Evolutionary conservation across 2,113 vertebrate species (phyloP), one percentile per base, ranked within the genome.

Genomic region (Scomber japonicus): DNA sequence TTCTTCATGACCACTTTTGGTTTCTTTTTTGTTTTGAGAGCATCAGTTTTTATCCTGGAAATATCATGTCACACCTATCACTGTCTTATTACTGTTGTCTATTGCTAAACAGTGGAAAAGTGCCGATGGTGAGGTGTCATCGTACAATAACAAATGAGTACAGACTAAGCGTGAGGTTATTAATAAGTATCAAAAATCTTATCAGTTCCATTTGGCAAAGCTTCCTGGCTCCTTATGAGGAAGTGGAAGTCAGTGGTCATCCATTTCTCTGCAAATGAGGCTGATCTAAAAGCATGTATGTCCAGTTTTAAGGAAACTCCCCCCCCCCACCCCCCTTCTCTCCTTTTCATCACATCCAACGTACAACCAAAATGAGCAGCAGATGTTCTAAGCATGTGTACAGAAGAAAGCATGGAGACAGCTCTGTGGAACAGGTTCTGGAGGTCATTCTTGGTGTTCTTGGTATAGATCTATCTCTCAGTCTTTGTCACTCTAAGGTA

Each of bases 301-400:
- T 67, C 50, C 30, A 24, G 62, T 16, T 4, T 51, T 24, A 6
- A 17, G 40, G 14, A 13, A 30, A 16, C 64, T 64, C 21, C 21
- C 24, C 24, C 24, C 24, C 24, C 24, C 24, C 24, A 2, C 24
- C 24, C 24, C 2, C 3, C 2, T 35, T 44, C 50, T 14, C 40
- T 49, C 59, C 60, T 13, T 44, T 30, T n/a, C 70, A 48, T 76
- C 54, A 44, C 21, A 78, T 64, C 77, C 92, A 91, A 66, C 48
- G 46, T 50, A 63, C 3, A 56, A 50, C n/a, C 57, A 46, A 2
- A 80, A 85, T 46, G 31, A 85, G 71, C 80, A 85, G 63, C 82
- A 82, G 79, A 80, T 85, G 86, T 72, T 53, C 11, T 0, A 45
- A 53, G n/a, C 31, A 19, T 82, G 73, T 71, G 54, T 54, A n/a